Evolutionary conservation across 23 tunicate genomes (phyloP), one percentile per base, ranked within the genome.

Genomic region (Botrylloides violaceus): DNA sequence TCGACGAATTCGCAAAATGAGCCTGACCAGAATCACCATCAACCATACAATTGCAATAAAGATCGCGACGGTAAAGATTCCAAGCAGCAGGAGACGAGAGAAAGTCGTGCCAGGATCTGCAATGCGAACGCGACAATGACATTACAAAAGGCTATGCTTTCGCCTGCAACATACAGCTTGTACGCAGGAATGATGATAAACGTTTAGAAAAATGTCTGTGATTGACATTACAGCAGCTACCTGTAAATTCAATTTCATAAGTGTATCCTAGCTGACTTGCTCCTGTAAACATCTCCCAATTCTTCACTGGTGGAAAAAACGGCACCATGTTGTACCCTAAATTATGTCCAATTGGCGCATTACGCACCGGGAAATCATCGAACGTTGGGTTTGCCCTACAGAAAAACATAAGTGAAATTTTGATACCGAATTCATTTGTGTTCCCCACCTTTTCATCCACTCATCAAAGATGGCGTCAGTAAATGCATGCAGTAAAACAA

Each of bases 391-490:
- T 80, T 2, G 75, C 43, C 55, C 95, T 87, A 48, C 64, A 66
- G 4, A 20, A 4, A 19, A 30, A 65, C 7, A 15, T 19, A 27
- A 6, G 5, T 7, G 26, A 15, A 68, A 34, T 7, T 4, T 9
- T 7, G 56, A 36, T 3, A 7, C 12, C 12, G 7, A 3, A 18
- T 4, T 29, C 48, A 56, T 5, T 49, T 24, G 3, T 38, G 23
- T 29, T 65, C 48, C n/a, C 29, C 2, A 87, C 95, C 95, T 87
- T 58, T 25, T 36, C 86, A 87, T 70, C 95, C 95, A 87, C 37
- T 87, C 95, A 22, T 87, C 95, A 65, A 87, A 87, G 19, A 87
- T 80, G 29, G 95, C 95, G 61, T 87, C 95, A 12, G 95, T 87
- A 47, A 74, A 87, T 2, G 95, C 71, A 60, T 87, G 95, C 26